A percentile compares a stretch with the other conserved stretches of the same genome.
Evolutionary conservation across 2,888 invertebrate genomes (phyloP).

Genomic region (Ophion ellenae): DNA sequence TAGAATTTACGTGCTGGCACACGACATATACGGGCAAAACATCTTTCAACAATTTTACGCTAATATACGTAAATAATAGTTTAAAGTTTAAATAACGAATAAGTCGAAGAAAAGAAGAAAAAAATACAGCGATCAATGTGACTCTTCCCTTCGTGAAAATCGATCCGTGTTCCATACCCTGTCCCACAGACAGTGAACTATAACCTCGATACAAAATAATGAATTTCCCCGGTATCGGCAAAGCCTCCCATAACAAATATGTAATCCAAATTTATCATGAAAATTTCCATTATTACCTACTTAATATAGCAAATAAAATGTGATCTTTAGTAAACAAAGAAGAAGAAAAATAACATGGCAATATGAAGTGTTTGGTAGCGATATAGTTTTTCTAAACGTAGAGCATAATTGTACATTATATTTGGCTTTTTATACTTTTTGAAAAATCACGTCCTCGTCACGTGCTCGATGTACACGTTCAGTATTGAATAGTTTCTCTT

Average conservation of each 20-base stretch:
- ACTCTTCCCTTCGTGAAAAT: constrained; percentile 37
- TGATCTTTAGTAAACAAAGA: constrained; percentile 47
- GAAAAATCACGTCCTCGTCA: constrained; percentile 40
- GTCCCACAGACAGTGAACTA: constrained; percentile 4
- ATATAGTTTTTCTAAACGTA: constrained; percentile 62
- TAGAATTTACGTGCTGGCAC: constrained; percentile 11
- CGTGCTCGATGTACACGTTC: constrained; percentile 30
- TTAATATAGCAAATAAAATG: constrained; percentile 36
- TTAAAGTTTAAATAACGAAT: constrained; percentile 4
- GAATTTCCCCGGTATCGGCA: constrained; percentile 27
- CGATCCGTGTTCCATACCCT: constrained; percentile 35
- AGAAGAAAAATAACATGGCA: constrained; percentile 42
- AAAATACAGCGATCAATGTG: neutral
- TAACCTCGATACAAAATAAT: constrained; percentile 35
- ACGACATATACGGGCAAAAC: neutral
- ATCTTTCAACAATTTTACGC: constrained; percentile 5
- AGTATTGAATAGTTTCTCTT: neutral
- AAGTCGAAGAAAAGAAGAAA: constrained; percentile 26
- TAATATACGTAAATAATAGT: neutral
- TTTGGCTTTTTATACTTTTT: constrained; percentile 58
- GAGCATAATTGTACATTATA: constrained; percentile 30
- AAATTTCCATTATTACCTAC: constrained; percentile 28
- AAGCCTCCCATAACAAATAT: constrained; percentile 40
- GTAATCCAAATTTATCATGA: constrained; percentile 34
- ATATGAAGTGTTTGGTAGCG: constrained; percentile 53